Conservation (phyloP, 2,113 vertebrate genomes). For the Pyrgilauda ruficollis region DNA sequence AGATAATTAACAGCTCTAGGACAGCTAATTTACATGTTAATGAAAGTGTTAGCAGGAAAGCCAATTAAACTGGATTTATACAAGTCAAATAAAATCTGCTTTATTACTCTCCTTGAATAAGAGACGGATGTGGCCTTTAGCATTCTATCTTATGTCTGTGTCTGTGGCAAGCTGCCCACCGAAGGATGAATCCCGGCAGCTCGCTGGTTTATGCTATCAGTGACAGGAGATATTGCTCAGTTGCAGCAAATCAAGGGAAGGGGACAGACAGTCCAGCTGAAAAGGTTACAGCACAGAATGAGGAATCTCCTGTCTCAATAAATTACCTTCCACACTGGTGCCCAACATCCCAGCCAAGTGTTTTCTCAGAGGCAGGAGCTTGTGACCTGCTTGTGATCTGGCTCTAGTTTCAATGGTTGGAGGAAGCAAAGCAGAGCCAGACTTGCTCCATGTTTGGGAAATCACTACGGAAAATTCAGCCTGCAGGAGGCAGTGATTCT, state of each 20-base stretch:
- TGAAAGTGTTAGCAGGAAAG: slow-evolving; percentile 45
- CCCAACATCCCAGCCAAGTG: neutral
- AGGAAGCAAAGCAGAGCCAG: neutral
- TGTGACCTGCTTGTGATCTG: neutral
- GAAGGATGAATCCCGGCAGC: neutral
- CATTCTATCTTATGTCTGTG: neutral
- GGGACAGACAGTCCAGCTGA: neutral
- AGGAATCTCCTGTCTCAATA: neutral
- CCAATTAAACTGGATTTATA: slow-evolving; percentile 62
- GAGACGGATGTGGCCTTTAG: slow-evolving; percentile 23
- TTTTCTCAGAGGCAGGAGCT: neutral
- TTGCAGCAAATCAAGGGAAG: neutral
- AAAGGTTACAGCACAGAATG: neutral
- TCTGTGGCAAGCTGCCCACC: neutral
- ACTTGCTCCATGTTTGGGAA: neutral
- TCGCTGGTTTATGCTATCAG: neutral
- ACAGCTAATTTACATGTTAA: slow-evolving; percentile 65
- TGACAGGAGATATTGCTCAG: neutral
- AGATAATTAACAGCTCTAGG: slow-evolving; percentile 58
- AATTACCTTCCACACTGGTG: neutral
- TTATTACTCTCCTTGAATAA: slow-evolving; percentile 37
- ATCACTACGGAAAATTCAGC: neutral
- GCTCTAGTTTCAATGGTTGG: neutral
- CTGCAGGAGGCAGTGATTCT: neutral
- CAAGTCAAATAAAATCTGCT: slow-evolving; percentile 56